Evolutionary conservation across 2,113 vertebrate genomes (phyloP).

Genomic region (Neotragus pygmaeus): DNA sequence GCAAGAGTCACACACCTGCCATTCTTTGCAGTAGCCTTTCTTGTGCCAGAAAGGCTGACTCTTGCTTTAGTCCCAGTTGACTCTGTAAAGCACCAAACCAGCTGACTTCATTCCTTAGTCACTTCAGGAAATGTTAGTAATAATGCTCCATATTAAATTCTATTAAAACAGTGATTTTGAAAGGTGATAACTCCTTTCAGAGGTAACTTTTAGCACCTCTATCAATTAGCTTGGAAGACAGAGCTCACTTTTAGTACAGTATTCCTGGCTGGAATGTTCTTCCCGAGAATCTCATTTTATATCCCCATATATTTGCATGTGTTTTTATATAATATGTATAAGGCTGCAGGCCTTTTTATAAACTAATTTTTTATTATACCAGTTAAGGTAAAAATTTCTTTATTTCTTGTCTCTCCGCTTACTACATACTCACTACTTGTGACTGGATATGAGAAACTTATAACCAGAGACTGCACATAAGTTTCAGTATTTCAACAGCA

Average conservation of each 20-base stretch:
- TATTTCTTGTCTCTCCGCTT: background rate
- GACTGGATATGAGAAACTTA: background rate
- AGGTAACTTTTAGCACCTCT: constrained; percentile 1
- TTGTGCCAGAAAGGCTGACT: background rate
- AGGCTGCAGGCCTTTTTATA: background rate
- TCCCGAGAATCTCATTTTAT: background rate
- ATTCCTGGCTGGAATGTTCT: background rate
- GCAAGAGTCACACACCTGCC: background rate
- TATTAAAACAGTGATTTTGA: background rate
- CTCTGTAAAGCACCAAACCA: background rate
- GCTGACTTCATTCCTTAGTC: background rate
- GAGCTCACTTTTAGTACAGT: background rate
- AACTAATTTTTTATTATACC: background rate
- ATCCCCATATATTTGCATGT: background rate
- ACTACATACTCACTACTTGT: background rate
- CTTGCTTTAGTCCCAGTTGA: background rate
- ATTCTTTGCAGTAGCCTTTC: background rate
- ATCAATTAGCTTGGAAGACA: background rate
- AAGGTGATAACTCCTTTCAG: background rate
- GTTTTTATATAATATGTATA: background rate
- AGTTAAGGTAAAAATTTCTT: background rate
- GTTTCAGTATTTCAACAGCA: background rate
- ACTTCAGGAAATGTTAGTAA: background rate
- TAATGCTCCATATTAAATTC: background rate
- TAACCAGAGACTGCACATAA: background rate